A percentile compares a stretch with the other conserved stretches of the same genome.
phyloP scores from a whole-genome alignment of 2,797 vertebrate genomes.

The Chiloscyllium punctatum region DNA sequence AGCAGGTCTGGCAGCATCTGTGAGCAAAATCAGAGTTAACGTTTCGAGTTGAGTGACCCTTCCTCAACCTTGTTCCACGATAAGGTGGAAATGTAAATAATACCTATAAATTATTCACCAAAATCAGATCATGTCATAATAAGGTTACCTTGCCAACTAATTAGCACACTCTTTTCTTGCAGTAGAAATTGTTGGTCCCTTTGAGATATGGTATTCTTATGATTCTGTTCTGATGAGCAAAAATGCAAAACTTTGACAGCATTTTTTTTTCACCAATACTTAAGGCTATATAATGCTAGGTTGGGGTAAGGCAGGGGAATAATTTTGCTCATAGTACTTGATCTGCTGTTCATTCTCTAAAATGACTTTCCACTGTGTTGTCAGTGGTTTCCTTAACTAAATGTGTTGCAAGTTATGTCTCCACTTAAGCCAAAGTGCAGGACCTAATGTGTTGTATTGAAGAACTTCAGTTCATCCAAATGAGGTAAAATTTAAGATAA shows the following conservation, averaged over 20 bases:
- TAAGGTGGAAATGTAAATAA: not conserved
- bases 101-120: not conserved
- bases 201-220: too few species aligned
- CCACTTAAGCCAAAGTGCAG: not conserved
- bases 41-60: too few species aligned
- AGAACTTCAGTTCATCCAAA: not conserved
- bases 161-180: too few species aligned
- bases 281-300: not conserved
- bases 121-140: not conserved
- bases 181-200: too few species aligned
- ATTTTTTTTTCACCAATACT: too few species aligned
- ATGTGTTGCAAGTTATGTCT: not conserved
- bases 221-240: too few species aligned
- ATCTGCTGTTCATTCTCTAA: not conserved
- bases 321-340: not conserved
- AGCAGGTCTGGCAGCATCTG: too few species aligned
- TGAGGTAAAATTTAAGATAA: not conserved
- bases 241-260: too few species aligned
- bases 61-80: too few species aligned
- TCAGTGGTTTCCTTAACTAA: not conserved
- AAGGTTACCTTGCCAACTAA: too few species aligned
- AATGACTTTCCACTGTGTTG: not conserved
- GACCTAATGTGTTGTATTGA: not conserved
- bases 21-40: too few species aligned
- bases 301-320: too few species aligned